Evolutionary conservation across 2,888 invertebrate species (phyloP), one percentile per base, ranked within the genome.

Genomic region (Troides oblongomaculatus): DNA sequence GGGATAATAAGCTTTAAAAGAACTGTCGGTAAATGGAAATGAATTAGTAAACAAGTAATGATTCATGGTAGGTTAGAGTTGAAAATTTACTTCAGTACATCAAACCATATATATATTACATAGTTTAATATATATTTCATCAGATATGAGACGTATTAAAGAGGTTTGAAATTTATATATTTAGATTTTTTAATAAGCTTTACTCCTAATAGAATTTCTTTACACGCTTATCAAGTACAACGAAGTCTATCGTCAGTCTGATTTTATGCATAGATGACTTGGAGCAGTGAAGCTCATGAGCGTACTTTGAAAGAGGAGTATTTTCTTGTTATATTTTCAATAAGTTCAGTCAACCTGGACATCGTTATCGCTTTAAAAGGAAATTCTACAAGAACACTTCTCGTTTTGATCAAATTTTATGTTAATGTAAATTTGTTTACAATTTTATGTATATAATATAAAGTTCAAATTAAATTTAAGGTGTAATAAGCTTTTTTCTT

Each of bases 1-100:
- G n/a, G 6, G 18, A 68, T 64, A 63, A 68, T 68, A 65, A 61
- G 50, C 62, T 65, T 8, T 65, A 57, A 69, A 62, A 64, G 60
- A 25, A 69, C n/a, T 43, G 18, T n/a, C 53, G n/a, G 8, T n/a
- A n/a, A 53, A 53, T n/a, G 18, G 18, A 53, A n/a, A 53, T 53
- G 1, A 53, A n/a, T 6, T 53, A 53, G 18, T 1, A 30, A 30
- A 8, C 12, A 53, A 53, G 8, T n/a, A n/a, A 1, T 53, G n/a
- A 53, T 6, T n/a, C n/a, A 6, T 50, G n/a, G n/a, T 18, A n/a
- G 4, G 18, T 0, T 53, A n/a, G 7, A 53, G 5, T n/a, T 53
- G 18, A 53, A n/a, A 53, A 18, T n/a, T n/a, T 5, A 53, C n/a
- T 4, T n/a, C 6, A 7, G 6, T 53, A 53, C 18, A 53, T 53